Base-by-base conservation (phyloP, 1,140 invertebrate species). In the Drosophila cardini region DNA sequence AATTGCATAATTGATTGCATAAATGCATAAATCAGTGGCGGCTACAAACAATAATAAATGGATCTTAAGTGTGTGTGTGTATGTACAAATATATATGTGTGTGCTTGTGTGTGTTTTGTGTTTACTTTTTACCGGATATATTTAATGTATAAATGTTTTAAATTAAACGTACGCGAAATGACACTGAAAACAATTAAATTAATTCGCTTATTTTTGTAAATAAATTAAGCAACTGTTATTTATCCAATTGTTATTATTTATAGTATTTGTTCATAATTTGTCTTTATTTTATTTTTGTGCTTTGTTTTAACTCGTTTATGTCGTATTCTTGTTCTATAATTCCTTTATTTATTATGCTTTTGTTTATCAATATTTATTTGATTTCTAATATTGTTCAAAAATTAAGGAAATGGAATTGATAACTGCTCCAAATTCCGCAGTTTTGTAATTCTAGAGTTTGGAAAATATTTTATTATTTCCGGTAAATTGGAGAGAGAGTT, bases 1-100 rank as follows among this genome's bases (percentile, higher is more conserved):
- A 79, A 83, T 73, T 83, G 83, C 84, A 87, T 89, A 87, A 87
- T 89, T 87, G 80, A 43, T 42, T 72, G 81, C 63, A 85, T 85
- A 86, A 85, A 78, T 85, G 70, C 62, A 86, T 86, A 87, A 89
- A 89, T 87, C 58, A 79, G 67, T 42, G 16, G 11, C 46, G 34
- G 45, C n/a, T 36, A n/a, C 45, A 77, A 42, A 69, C 50, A 73
- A 73, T 50, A 38, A 52, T 15, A 65, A 50, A 53, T 57, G 43
- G 70, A 52, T 53, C 32, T 36, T 15, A n/a, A n/a, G n/a, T 48
- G 16, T 34, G 9, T 16, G 8, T 48, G 26, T n/a, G 15, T 48
- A 11, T 38, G 16, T 21, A 38, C n/a, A n/a, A n/a, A n/a, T n/a
- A n/a, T n/a, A n/a, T n/a, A n/a, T n/a, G n/a, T n/a, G n/a, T 48